A percentile compares a stretch with the other conserved stretches of the same genome.
These are phyloP conservation scores for Phataginus tetradactyla DNA, from an alignment of 2,797 vertebrate genomes.

Conservation along the genomic window DNA sequence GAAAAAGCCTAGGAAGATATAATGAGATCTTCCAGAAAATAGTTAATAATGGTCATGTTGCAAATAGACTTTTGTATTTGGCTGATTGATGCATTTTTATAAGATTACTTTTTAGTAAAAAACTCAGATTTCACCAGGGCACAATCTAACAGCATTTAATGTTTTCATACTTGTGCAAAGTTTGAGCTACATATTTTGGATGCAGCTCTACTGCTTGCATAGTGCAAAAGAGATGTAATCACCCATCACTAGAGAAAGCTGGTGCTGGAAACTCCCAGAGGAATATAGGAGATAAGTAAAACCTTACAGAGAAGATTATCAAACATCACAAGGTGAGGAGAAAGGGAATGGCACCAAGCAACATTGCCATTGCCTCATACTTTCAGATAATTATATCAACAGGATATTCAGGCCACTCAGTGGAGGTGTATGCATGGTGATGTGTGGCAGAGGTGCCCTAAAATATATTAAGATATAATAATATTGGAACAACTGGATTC, in stretches of 20 bases:
- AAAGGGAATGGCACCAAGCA: not conserved
- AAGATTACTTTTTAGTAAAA: not conserved
- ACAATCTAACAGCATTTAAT: not conserved
- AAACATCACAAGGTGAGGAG: not conserved
- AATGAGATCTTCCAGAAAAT: not conserved
- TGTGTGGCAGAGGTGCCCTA: not conserved
- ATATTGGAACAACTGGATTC: not conserved
- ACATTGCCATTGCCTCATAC: not conserved
- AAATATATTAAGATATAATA: not conserved
- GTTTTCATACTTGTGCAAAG: not conserved
- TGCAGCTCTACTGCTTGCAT: not conserved
- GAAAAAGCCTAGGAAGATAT: not conserved
- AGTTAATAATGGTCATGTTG: not conserved
- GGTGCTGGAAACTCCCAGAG: not conserved
- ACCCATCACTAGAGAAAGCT: not conserved
- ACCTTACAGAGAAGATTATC: not conserved
- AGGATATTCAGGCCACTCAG: not conserved
- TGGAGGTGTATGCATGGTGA: rapidly evolving
- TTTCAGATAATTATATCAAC: not conserved
- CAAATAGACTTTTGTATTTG: not conserved
- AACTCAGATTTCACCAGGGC: not conserved
- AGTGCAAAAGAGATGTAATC: not conserved
- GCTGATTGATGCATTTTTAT: not conserved
- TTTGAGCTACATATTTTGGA: not conserved
- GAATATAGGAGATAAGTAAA: not conserved